Evolutionary conservation across 2,888 invertebrate species (phyloP).

Genomic region (Balanococcus diminutus): DNA sequence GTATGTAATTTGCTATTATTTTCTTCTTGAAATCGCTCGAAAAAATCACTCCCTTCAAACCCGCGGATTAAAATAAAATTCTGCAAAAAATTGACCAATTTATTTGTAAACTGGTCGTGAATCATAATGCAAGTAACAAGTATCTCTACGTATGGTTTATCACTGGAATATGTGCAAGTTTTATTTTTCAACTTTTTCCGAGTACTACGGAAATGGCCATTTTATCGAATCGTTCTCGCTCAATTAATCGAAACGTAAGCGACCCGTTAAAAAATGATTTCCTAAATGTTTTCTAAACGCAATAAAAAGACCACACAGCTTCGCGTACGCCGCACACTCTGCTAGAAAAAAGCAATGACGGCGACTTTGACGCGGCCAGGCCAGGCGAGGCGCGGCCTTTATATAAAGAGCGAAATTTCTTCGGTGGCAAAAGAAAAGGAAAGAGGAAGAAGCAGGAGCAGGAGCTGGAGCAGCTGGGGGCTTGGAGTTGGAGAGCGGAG

Average conservation of each 20-base stretch:
- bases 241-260: slow-evolving; percentile 36
- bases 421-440: background rate
- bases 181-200: slow-evolving; percentile 41
- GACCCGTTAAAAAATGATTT: slow-evolving; percentile 43
- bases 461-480: too few species aligned
- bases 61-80: too few species aligned
- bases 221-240: slow-evolving; percentile 39
- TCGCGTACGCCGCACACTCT: background rate
- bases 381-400: background rate
- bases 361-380: background rate
- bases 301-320: background rate
- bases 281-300: slow-evolving; percentile 27
- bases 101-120: background rate
- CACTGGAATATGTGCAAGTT: background rate
- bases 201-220: slow-evolving; percentile 32
- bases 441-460: background rate
- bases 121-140: slow-evolving; percentile 15
- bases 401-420: background rate
- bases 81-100: too few species aligned
- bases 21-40: too few species aligned
- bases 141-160: background rate
- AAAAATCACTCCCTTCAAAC: too few species aligned
- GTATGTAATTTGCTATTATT: too few species aligned
- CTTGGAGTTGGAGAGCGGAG: too few species aligned
- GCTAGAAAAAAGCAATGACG: background rate